Evolutionary conservation across 2,888 invertebrate genomes (phyloP), one percentile per base, ranked within the genome.

Genomic region (Lasioglossum oenotherae): DNA sequence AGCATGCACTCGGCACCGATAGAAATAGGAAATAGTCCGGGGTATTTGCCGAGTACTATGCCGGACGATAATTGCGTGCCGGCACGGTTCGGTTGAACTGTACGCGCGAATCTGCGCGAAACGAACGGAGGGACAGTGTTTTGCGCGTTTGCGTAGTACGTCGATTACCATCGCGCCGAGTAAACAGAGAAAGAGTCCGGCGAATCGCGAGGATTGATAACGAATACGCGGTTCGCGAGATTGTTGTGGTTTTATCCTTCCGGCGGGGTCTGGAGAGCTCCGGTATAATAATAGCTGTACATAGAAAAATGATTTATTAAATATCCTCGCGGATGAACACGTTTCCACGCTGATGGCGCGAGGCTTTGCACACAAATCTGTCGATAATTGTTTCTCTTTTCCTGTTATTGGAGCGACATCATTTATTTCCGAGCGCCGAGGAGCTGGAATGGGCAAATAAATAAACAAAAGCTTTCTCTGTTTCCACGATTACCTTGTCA

Each of bases 201-300:
- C 53, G 76, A 81, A 78, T 46, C 46, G 57, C 72, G 38, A 27
- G 78, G 71, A 57, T 77, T 44, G 57, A 57, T 71, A 71, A 76
- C 74, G 71, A 78, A 60, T 74, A 79, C 81, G 80, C 67, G 64
- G 16, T 57, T 53, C 79, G 57, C 80, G 74, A n/a, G 57, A 57
- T 57, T n/a, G 53, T n/a, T 57, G n/a, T 10, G n/a, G 57, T n/a
- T 69, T 74, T 71, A 46, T 27, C 69, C 73, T n/a, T n/a, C n/a
- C 41, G 64, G 16, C 44, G 67, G 44, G 79, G 12, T 23, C 10
- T 69, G 1, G 69, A 38, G 19, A 6, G 3, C 31, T 10, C 8
- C 3, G 38, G 16, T 23, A 69, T 38, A 23, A 19, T 23, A 69
- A 38, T 19, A 23, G 53, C 49, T 23, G 10, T 8, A 3, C 10